Percentiles rank a stretch among this genome's conserved stretches.
Conservation (phyloP, 2,797 vertebrate species). For the Acridotheres tristis region DNA sequence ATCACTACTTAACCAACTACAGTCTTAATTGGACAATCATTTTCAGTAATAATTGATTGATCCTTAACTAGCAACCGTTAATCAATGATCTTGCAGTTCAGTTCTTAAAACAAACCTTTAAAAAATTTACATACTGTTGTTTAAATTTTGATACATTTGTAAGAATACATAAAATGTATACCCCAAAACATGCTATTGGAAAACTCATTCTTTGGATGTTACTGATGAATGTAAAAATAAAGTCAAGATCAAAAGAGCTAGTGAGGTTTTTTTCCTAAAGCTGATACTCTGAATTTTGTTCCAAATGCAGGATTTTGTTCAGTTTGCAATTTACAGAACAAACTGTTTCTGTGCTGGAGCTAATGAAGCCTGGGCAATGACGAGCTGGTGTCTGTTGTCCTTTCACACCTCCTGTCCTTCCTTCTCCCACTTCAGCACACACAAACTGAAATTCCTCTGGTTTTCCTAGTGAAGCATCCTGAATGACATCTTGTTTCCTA, state of each 20-base stretch:
- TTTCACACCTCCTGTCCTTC: neutral
- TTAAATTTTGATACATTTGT: neutral
- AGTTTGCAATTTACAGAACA: constrained; percentile 21
- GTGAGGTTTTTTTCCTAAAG: neutral
- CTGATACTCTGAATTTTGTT: neutral
- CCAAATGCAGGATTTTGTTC: constrained; percentile 1
- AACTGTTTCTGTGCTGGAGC: neutral
- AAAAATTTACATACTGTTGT: neutral
- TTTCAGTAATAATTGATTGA: constrained; percentile 46
- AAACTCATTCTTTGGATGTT: neutral
- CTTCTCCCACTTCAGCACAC: neutral
- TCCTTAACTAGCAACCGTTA: neutral
- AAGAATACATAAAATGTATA: neutral
- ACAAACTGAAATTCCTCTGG: neutral
- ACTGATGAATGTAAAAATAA: neutral
- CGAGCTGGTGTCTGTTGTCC: neutral
- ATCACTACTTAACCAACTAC: neutral
- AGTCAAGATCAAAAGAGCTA: neutral
- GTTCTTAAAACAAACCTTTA: neutral
- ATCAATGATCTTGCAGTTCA: neutral
- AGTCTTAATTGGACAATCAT: constrained; percentile 42
- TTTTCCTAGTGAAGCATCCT: neutral
- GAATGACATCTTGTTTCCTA: neutral
- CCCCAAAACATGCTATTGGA: accelerated
- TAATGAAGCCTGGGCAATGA: neutral